A percentile compares a stretch with the other conserved stretches of the same genome.
These are phyloP conservation scores for Heterodera carotae DNA, from an alignment of 1,140 invertebrate genomes.

Conservation along the genomic window DNA sequence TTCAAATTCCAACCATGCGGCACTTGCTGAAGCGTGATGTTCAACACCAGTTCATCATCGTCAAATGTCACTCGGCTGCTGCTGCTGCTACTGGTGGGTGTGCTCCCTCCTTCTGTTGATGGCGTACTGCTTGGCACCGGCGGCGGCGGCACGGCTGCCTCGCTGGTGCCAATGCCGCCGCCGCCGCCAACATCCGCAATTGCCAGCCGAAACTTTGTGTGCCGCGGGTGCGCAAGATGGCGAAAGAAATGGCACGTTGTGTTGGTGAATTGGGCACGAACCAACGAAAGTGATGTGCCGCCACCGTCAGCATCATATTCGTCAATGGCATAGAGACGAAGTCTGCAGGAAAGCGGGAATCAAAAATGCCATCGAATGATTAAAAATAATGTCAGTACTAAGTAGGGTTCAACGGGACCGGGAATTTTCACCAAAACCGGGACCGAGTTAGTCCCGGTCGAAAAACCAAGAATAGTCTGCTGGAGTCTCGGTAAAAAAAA, in stretches of 20 bases:
- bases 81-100: too few relatives aligned
- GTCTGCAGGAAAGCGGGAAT: neutral
- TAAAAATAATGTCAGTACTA: too few relatives aligned
- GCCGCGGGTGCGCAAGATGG: conserved; percentile 39
- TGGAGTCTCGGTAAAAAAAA: too few relatives aligned
- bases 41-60: conserved; percentile 12
- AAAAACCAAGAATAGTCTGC: too few relatives aligned
- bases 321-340: neutral
- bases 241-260: conserved; percentile 48
- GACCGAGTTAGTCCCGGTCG: too few relatives aligned
- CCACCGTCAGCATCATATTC: neutral
- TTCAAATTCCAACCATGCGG: too few relatives aligned
- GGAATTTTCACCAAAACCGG: too few relatives aligned
- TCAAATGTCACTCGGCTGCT: neutral
- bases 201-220: conserved; percentile 23
- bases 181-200: neutral
- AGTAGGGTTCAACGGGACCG: too few relatives aligned
- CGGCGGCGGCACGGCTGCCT: neutral
- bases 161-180: too few relatives aligned
- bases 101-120: too few relatives aligned
- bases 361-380: neutral
- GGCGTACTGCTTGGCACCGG: neutral
- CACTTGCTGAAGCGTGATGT: conserved; percentile 13
- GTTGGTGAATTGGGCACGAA: conserved; percentile 1
- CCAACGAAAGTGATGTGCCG: neutral